Evolutionary conservation across 1,140 invertebrate genomes (phyloP).

Genomic region (Drosophila kanapiae): DNA sequence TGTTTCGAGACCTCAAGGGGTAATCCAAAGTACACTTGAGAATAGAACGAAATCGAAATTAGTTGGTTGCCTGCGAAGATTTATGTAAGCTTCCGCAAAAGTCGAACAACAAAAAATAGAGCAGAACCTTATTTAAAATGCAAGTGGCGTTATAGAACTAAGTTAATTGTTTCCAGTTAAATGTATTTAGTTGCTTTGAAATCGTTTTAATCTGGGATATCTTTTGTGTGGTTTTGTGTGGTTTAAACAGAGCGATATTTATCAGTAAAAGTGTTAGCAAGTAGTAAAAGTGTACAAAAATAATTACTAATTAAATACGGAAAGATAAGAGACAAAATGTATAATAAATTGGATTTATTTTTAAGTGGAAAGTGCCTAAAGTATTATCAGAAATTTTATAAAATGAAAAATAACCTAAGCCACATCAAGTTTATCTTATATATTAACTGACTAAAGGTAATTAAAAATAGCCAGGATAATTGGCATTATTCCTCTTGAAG

Average conservation of each 20-base stretch:
- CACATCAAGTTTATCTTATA: too few relatives aligned
- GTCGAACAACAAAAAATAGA: neutral
- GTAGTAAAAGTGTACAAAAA: neutral
- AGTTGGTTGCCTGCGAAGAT: conserved; percentile 23
- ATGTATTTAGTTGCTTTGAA: neutral
- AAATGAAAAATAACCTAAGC: too few relatives aligned
- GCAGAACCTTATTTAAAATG: conserved; percentile 12
- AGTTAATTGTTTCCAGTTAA: conserved; percentile 24
- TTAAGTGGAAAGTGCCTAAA: neutral
- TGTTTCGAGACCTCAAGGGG: conserved; percentile 13
- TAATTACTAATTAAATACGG: neutral
- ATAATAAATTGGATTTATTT: neutral
- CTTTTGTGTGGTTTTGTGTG: neutral
- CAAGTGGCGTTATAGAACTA: neutral
- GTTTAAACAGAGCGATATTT: conserved; percentile 2
- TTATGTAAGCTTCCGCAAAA: conserved; percentile 42
- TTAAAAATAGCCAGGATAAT: neutral
- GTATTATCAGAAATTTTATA: neutral
- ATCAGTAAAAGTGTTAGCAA: conserved; percentile 10
- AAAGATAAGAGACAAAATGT: neutral
- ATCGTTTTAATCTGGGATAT: neutral
- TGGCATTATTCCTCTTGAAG: neutral
- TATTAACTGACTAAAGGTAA: too few relatives aligned
- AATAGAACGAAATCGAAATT: conserved; percentile 3
- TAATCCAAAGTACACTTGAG: conserved; percentile 4